A percentile compares a stretch with the other conserved stretches of the same genome.
Conservation (phyloP, 2,113 vertebrate genomes). For the Corythaeola cristata region DNA sequence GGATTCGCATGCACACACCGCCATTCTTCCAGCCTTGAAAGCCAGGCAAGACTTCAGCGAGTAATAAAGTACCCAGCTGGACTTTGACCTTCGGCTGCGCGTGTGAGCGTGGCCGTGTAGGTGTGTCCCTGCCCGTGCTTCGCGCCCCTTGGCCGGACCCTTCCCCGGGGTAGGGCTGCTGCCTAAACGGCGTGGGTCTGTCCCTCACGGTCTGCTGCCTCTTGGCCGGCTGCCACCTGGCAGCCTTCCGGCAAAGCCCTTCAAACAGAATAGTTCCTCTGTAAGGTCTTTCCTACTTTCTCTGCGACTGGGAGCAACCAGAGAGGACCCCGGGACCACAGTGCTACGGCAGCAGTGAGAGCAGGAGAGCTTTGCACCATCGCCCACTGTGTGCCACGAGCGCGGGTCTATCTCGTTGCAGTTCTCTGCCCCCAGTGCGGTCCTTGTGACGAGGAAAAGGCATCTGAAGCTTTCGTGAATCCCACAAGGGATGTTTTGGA, state of each 20-base stretch:
- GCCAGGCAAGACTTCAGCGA: background rate
- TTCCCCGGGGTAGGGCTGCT: background rate
- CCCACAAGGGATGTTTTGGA: background rate
- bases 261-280: background rate
- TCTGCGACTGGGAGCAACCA: background rate
- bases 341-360: fast-evolving
- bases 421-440: background rate
- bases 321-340: fast-evolving
- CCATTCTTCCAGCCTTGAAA: background rate
- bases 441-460: background rate
- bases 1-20: fast-evolving
- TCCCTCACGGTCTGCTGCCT: background rate
- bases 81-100: fast-evolving
- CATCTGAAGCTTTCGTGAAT: background rate
- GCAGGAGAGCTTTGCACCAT: background rate
- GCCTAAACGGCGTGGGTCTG: background rate
- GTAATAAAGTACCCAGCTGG: background rate
- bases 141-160: background rate
- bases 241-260: background rate
- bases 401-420: background rate
- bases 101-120: background rate
- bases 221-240: slow-evolving; percentile 33
- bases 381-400: fast-evolving
- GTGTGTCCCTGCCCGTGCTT: background rate
- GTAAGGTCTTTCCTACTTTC: background rate